Percentiles rank a stretch among this genome's conserved stretches.
These are phyloP conservation scores for Onychomys torridus DNA, from an alignment of 2,797 vertebrate species.

Conservation along the genomic window DNA sequence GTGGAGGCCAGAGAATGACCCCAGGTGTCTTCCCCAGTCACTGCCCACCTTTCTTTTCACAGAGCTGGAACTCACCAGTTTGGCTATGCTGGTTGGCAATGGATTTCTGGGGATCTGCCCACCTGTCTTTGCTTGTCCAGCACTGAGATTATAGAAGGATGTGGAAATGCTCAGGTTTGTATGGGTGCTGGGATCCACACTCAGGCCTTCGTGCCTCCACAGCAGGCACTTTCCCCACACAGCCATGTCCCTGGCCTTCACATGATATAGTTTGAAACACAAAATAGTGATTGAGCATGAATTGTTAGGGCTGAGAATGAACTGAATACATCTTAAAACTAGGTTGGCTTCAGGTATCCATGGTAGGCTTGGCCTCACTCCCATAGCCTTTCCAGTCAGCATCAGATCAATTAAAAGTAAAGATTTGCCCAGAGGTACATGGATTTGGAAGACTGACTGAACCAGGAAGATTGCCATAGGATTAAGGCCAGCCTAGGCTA, in stretches of 20 bases:
- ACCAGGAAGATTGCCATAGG: neutral
- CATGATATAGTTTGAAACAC: neutral
- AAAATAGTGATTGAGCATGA: neutral
- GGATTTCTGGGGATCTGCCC: neutral
- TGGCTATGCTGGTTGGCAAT: neutral
- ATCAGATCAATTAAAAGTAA: neutral
- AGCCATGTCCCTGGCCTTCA: neutral
- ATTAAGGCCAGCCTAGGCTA: neutral
- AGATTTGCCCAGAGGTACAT: neutral
- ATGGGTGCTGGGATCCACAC: neutral
- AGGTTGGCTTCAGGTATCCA: neutral
- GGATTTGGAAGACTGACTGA: neutral
- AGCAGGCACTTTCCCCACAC: neutral
- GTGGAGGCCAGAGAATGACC: neutral
- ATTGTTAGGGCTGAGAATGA: neutral
- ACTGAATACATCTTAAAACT: neutral
- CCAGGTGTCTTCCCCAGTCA: neutral
- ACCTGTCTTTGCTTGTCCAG: neutral
- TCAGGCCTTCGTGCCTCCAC: neutral
- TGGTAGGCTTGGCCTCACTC: neutral
- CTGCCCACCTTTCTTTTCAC: neutral
- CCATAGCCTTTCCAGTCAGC: neutral
- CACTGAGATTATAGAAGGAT: neutral
- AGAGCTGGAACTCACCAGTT: neutral
- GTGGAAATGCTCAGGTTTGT: too few relatives aligned